These are phyloP conservation scores for Campoplex nolae DNA, from an alignment of 2,888 invertebrate species.

Conservation along the genomic window DNA sequence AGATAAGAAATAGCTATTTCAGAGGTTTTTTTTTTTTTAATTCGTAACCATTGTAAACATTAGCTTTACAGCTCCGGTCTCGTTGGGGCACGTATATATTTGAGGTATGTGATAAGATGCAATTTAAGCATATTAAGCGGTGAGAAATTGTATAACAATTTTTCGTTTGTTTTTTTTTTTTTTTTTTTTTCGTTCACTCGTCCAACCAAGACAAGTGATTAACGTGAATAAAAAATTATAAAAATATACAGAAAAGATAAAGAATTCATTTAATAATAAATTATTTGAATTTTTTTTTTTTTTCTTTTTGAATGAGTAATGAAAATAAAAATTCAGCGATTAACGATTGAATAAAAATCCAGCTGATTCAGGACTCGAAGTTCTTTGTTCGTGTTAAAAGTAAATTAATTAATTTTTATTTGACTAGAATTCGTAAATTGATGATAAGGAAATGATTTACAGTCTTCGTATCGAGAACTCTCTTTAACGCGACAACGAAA, in stretches of 20 bases:
- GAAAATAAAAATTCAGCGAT: no score
- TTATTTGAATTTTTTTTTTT: no score
- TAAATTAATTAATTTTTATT: not conserved
- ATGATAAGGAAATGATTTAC: not conserved
- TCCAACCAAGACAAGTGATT: not conserved
- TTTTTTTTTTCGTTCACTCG: not conserved
- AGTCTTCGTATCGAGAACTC: no score
- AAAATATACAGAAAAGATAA: not conserved
- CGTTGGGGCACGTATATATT: not conserved
- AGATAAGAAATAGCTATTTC: not conserved
- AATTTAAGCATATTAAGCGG: not conserved
- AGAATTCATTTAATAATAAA: not conserved
- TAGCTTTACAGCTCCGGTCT: not conserved
- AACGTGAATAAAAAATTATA: not conserved
- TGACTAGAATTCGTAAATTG: not conserved
- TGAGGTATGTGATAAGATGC: constrained; percentile 1
- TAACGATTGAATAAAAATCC: not conserved
- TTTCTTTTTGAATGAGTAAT: not conserved
- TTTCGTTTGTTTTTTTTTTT: not conserved
- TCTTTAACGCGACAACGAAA: not conserved
- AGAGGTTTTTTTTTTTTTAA: not conserved
- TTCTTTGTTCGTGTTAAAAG: not conserved
- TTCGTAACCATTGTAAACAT: not conserved
- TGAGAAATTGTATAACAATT: not conserved
- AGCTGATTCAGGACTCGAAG: not conserved